Conservation (phyloP, 2,113 vertebrate species). For the Spea bombifrons region DNA sequence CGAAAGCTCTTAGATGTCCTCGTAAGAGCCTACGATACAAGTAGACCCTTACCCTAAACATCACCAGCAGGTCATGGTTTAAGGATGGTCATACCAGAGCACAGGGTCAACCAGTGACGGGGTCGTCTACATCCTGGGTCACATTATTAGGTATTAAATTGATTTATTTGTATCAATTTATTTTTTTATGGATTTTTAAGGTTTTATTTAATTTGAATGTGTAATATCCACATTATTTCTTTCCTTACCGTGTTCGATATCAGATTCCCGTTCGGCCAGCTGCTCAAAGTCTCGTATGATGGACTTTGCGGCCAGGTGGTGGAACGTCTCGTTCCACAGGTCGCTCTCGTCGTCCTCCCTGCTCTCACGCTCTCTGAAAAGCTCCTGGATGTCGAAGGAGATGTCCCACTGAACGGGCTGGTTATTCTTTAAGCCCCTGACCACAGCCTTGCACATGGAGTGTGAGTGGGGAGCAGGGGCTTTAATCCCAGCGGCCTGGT, state of each 20-base stretch:
- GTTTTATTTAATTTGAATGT: too few relatives aligned
- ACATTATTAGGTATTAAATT: too few relatives aligned
- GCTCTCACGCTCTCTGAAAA: slow-evolving; percentile 66
- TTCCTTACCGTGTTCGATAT: slow-evolving; percentile 83
- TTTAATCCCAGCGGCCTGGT: background rate
- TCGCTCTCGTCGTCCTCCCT: slow-evolving; percentile 68
- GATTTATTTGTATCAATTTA: too few relatives aligned
- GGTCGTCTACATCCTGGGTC: too few relatives aligned
- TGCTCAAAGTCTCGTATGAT: slow-evolving; percentile 90
- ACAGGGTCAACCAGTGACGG: too few relatives aligned
- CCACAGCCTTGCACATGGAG: slow-evolving; percentile 78
- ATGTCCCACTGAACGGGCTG: slow-evolving; percentile 84
- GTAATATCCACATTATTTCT: fast-evolving
- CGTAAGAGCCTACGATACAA: too few relatives aligned
- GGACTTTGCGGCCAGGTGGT: slow-evolving; percentile 87
- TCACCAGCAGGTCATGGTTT: too few relatives aligned
- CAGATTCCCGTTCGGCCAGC: slow-evolving; percentile 79
- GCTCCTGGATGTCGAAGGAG: slow-evolving; percentile 76
- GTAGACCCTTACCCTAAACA: too few relatives aligned
- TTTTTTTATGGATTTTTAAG: too few relatives aligned
- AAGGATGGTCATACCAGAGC: too few relatives aligned
- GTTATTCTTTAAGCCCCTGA: slow-evolving; percentile 77
- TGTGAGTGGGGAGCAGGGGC: slow-evolving; percentile 34
- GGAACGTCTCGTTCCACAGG: slow-evolving; percentile 89
- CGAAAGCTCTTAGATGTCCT: too few relatives aligned